phyloP scores from a whole-genome alignment of 2,888 invertebrate genomes.

The Stenotaenia linearis region DNA sequence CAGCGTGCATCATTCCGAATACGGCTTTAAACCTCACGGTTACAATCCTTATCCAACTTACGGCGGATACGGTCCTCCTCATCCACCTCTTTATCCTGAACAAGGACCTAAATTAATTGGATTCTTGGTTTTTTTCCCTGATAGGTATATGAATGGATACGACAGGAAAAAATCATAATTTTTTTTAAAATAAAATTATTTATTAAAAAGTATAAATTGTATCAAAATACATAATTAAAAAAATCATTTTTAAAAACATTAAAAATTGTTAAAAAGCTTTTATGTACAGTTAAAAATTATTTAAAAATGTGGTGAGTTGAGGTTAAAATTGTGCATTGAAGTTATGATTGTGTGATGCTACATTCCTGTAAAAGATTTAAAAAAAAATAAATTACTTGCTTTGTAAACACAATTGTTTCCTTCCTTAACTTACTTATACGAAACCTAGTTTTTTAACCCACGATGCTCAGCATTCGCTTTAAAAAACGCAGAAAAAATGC shows the following conservation, averaged over 20 bases:
- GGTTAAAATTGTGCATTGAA: not conserved
- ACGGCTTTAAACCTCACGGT: not conserved
- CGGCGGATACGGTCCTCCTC: not conserved
- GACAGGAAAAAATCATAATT: not conserved
- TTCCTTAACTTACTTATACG: not conserved
- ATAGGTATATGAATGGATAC: not conserved
- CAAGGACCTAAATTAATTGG: not conserved
- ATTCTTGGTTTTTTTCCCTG: not conserved
- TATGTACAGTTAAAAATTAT: not conserved
- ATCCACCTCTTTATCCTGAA: not conserved
- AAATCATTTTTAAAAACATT: not conserved
- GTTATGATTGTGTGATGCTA: not conserved
- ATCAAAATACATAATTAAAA: not conserved
- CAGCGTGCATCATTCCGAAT: not conserved
- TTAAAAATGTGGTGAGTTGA: not conserved
- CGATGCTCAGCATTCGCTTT: not conserved
- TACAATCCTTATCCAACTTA: not conserved
- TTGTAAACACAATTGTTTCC: not conserved
- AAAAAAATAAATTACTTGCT: not conserved
- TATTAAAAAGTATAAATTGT: not conserved
- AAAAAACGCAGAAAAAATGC: not conserved
- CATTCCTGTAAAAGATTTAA: not conserved
- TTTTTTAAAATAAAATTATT: not conserved
- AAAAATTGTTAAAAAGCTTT: not conserved
- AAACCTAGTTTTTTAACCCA: conserved; percentile 1